phyloP scores from a whole-genome alignment of 2,888 invertebrate species.

The Leptopilina syphax region DNA sequence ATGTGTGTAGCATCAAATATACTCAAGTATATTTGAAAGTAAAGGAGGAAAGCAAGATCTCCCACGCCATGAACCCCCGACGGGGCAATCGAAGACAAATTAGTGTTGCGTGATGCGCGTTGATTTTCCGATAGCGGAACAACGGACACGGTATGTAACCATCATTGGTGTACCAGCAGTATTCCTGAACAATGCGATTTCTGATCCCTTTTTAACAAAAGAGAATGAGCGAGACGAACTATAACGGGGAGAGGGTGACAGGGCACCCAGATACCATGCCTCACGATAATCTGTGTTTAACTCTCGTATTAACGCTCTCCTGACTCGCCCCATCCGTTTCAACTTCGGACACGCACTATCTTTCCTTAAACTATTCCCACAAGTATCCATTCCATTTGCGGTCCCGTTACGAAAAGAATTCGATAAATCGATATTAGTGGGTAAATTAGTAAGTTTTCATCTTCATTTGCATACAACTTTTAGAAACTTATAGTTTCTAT shows the following conservation, averaged over 20 bases:
- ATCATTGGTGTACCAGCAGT: slow-evolving; percentile 53
- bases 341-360: slow-evolving; percentile 47
- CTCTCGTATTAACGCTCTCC: slow-evolving; percentile 55
- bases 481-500: no score
- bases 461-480: no score
- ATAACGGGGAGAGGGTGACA: slow-evolving; percentile 53
- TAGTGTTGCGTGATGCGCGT: slow-evolving; percentile 77
- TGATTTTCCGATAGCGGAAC: slow-evolving; percentile 75
- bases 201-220: slow-evolving; percentile 50
- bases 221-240: slow-evolving; percentile 51
- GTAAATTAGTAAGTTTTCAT: not conserved
- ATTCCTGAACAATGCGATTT: slow-evolving; percentile 50
- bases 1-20: no score
- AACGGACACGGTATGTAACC: slow-evolving; percentile 70
- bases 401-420: not conserved
- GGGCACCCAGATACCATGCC: slow-evolving; percentile 52
- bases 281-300: slow-evolving; percentile 58
- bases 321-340: slow-evolving; percentile 44
- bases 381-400: not conserved
- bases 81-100: slow-evolving; percentile 76
- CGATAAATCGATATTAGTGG: not conserved
- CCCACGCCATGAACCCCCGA: slow-evolving; percentile 72
- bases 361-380: slow-evolving; percentile 40
- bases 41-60: slow-evolving; percentile 62
- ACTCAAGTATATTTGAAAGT: slow-evolving; percentile 31